phyloP scores from a whole-genome alignment of 2,888 invertebrate genomes.

The Stenoptilia bipunctidactyla region DNA sequence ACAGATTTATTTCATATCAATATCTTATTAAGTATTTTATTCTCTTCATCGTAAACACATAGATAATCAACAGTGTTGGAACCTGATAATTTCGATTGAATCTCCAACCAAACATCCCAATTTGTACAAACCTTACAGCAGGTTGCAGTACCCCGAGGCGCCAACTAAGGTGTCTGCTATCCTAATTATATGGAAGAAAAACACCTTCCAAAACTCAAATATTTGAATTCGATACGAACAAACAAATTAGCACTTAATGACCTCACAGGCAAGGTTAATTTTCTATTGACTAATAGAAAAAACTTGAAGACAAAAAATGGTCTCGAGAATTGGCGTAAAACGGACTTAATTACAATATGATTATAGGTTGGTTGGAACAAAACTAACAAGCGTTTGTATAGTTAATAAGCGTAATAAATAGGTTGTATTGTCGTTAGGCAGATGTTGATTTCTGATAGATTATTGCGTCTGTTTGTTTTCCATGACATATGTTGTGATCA shows the following conservation, averaged over 20 bases:
- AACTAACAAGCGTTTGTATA: slow-evolving; percentile 58
- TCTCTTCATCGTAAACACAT: no score
- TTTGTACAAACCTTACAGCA: background rate
- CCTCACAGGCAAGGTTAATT: slow-evolving; percentile 19
- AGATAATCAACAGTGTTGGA: background rate
- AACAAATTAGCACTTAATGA: slow-evolving; percentile 15
- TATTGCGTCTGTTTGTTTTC: slow-evolving; percentile 46
- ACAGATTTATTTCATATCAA: no score
- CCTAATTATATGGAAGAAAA: slow-evolving; percentile 59
- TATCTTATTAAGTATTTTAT: no score
- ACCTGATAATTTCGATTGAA: slow-evolving; percentile 9
- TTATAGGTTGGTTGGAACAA: slow-evolving; percentile 53
- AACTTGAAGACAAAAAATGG: slow-evolving; percentile 23
- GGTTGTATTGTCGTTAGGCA: slow-evolving; percentile 53
- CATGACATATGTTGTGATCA: slow-evolving; percentile 36
- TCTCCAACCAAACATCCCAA: slow-evolving; percentile 14
- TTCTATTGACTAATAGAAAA: slow-evolving; percentile 11
- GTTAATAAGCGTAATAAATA: slow-evolving; percentile 63
- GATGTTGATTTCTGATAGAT: slow-evolving; percentile 23
- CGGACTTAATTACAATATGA: slow-evolving; percentile 62
- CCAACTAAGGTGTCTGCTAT: slow-evolving; percentile 60
- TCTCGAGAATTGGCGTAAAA: slow-evolving; percentile 61
- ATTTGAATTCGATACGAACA: slow-evolving; percentile 28
- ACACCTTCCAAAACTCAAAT: slow-evolving; percentile 50
- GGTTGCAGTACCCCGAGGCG: slow-evolving; percentile 35